Conservation (phyloP, 2,888 invertebrate genomes). For the Phyllotreta cruciferae region DNA sequence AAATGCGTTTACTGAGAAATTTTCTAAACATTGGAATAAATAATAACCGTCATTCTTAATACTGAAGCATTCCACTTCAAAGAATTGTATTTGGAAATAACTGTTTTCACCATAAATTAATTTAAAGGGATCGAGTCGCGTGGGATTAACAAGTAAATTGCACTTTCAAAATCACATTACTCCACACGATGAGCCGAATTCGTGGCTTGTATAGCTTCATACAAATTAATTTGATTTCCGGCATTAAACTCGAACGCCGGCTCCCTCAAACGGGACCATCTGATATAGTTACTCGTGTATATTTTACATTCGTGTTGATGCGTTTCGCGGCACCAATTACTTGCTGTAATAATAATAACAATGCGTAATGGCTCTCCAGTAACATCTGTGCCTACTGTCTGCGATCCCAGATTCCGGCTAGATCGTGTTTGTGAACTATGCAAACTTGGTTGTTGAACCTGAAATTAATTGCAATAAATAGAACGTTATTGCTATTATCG, state of each 20-base stretch:
- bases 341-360: conserved; percentile 5
- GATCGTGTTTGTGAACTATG: conserved; percentile 5
- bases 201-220: too few relatives aligned
- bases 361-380: conserved; percentile 5
- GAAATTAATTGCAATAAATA: conserved; percentile 28
- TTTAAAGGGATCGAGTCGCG: too few relatives aligned
- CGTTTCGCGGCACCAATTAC: conserved; percentile 19
- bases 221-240: conserved; percentile 21
- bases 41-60: too few relatives aligned
- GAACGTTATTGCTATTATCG: conserved; percentile 14
- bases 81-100: too few relatives aligned
- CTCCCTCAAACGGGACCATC: conserved; percentile 1
- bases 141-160: too few relatives aligned
- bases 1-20: too few relatives aligned
- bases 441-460: conserved; percentile 32
- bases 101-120: too few relatives aligned
- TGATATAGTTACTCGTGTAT: conserved; percentile 9
- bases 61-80: too few relatives aligned
- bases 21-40: too few relatives aligned
- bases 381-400: conserved; percentile 17
- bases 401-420: not conserved
- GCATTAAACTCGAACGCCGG: conserved; percentile 8
- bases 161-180: too few relatives aligned
- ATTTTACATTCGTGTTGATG: conserved; percentile 15
- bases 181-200: too few relatives aligned